Evolutionary conservation across 2,113 vertebrate genomes (phyloP), one percentile per base, ranked within the genome.

Genomic region (Ptilonorhynchus violaceus): DNA sequence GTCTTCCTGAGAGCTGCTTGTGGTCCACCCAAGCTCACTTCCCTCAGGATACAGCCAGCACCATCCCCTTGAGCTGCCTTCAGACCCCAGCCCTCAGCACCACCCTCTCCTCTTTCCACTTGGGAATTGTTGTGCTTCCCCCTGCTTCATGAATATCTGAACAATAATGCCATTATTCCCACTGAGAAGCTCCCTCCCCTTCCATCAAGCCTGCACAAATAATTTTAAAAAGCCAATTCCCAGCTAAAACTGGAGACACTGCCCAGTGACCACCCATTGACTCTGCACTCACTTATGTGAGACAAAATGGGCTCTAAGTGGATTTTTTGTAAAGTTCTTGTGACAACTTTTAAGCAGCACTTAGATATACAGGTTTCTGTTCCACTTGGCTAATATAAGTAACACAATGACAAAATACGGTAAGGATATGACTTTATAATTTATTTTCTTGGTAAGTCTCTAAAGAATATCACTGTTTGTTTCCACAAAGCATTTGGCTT

Each of bases 291-390:
- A 23, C 9, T 18, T 19, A 2, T 2, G 5, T 12, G 7, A 89
- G 8, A 21, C 33, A 39, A 62, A 69, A 79, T 0, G 0, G 39
- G 27, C 33, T 37, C 0, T 2, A 58, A 58, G 17, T 39, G 4
- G 11, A 49, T 53, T 87, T 77, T 50, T 27, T 37, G 50, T 9
- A 1, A 87, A 50, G 33, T 35, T 67, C 56, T n/a, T 28, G 24
- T 0, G 35, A 31, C 24, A 84, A 31, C 3, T 74, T 89, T 60
- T 62, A n/a, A 41, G 23, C 11, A 59, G 20, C 28, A 70, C 6
- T 30, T 50, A 22, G 10, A 55, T 64, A 31, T 16, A 8, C 9
- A 63, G 22, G 39, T 24, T 84, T 50, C 31, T 77, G 27, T 62
- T 74, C 27, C 10, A 31, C 17, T 63, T 47, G 23, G 30, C 55